phyloP scores from a whole-genome alignment of 1,140 invertebrate genomes.

The Zaprionus nigranus region DNA sequence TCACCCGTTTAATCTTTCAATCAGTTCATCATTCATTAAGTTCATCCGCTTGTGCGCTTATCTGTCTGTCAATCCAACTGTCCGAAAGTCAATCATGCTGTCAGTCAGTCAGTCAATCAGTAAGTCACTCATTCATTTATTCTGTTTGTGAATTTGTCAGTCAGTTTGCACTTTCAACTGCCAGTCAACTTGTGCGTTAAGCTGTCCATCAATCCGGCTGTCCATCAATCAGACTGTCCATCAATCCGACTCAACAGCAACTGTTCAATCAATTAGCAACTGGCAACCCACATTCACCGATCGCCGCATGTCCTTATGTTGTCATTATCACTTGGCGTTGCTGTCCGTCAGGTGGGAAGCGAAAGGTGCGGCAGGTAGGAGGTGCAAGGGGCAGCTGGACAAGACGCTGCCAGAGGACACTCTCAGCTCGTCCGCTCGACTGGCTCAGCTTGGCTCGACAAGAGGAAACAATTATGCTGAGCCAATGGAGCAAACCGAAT shows the following conservation, averaged over 20 bases:
- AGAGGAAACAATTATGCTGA: conserved; percentile 77
- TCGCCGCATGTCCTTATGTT: conserved; percentile 11
- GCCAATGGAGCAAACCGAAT: conserved; percentile 75
- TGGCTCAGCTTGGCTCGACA: neutral
- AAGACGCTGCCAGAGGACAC: neutral
- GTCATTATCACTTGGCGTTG: conserved; percentile 30
- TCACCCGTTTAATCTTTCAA: neutral
- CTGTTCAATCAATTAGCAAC: conserved; percentile 67
- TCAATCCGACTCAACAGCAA: conserved; percentile 40
- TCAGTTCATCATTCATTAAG: conserved; percentile 2
- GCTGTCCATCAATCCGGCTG: conserved; percentile 21
- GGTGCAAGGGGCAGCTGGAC: neutral
- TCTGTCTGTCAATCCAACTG: conserved; percentile 21
- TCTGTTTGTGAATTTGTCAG: neutral
- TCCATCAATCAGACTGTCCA: conserved; percentile 15
- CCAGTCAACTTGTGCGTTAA: conserved; percentile 18
- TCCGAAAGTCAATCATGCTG: conserved; percentile 28
- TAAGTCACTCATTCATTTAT: neutral
- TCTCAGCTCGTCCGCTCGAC: neutral
- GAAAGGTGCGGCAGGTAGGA: neutral
- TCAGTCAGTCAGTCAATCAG: conserved; percentile 64
- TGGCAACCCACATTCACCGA: neutral
- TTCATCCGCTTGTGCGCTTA: conserved; percentile 3
- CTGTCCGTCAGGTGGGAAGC: neutral
- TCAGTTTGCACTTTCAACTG: neutral